Evolutionary conservation across 2,888 invertebrate genomes (phyloP).

Genomic region (Macrophya annulata): DNA sequence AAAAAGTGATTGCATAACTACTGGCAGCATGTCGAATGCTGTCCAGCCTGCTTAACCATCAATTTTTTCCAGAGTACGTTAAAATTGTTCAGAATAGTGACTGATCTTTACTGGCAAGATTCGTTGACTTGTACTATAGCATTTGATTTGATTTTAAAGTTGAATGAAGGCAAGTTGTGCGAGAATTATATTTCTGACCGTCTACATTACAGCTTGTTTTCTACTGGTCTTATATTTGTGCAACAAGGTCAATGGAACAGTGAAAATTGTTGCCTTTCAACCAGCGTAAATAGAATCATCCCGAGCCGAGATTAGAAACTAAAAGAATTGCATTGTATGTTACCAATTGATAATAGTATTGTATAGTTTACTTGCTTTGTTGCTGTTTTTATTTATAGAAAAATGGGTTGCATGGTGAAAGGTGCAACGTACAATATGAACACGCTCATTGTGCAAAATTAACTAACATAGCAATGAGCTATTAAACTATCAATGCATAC

Average conservation of each 20-base stretch:
- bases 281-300: not conserved
- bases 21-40: not conserved
- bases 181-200: not conserved
- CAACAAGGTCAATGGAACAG: not conserved
- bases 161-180: not conserved
- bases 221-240: not conserved
- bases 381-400: not conserved
- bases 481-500: slow-evolving; percentile 2
- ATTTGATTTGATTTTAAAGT: not conserved
- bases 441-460: not conserved
- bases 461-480: not conserved
- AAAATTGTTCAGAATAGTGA: not conserved
- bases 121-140: not conserved
- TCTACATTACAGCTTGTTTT: not conserved
- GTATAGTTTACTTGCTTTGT: not conserved
- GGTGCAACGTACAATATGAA: not conserved
- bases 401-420: not conserved
- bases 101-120: not conserved
- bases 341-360: not conserved
- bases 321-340: not conserved
- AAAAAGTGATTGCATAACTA: not conserved
- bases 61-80: not conserved
- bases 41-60: not conserved
- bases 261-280: not conserved
- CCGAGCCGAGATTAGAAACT: not conserved